A percentile compares a stretch with the other conserved stretches of the same genome.
These are phyloP conservation scores for Anniella stebbinsi DNA, from an alignment of 2,797 vertebrate species.

Conservation along the genomic window DNA sequence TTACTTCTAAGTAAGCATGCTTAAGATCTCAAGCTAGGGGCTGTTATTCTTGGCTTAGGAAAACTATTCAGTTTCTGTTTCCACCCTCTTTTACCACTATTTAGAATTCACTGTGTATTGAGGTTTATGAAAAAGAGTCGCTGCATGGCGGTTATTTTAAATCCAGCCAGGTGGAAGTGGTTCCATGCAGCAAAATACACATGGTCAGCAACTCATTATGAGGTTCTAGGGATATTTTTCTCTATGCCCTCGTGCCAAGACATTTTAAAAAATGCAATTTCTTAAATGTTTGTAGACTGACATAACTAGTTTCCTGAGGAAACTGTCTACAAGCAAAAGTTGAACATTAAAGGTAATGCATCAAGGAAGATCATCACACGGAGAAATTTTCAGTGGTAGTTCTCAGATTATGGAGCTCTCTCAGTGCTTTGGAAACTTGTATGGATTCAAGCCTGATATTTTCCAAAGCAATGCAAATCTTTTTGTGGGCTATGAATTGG, in stretches of 20 bases:
- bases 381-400: background rate
- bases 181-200: no score
- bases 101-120: constrained; percentile 35
- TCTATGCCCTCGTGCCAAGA: background rate
- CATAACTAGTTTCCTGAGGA: no score
- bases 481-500: background rate
- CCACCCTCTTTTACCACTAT: background rate
- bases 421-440: background rate
- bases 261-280: background rate
- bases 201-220: background rate
- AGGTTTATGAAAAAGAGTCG: background rate
- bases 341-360: background rate
- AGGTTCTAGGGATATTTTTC: background rate
- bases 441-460: background rate
- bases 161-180: background rate
- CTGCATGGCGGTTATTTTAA: background rate
- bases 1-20: constrained; percentile 5
- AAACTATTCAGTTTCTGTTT: background rate
- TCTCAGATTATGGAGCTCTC: background rate
- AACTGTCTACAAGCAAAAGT: background rate
- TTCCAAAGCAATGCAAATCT: background rate
- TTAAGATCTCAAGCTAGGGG: background rate
- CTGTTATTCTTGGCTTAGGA: background rate
- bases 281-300: no score
- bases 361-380: background rate